These are phyloP conservation scores for Corapipo altera DNA, from an alignment of 2,113 vertebrate species.

Conservation along the genomic window DNA sequence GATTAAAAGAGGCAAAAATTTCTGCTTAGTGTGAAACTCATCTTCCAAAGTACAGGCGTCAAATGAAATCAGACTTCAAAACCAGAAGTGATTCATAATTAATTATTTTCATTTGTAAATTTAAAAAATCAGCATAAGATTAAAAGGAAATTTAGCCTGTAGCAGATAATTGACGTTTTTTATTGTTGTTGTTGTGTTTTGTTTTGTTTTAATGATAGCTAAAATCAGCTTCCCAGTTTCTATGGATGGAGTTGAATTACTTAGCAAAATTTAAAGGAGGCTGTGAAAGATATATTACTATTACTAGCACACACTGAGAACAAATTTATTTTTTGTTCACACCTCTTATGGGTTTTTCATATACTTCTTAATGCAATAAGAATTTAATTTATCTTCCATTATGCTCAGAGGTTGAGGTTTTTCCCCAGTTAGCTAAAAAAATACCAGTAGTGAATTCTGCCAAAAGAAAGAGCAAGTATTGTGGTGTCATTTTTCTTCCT, in stretches of 20 bases:
- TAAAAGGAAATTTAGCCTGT: not conserved
- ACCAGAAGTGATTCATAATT: not conserved
- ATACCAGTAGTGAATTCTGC: not conserved
- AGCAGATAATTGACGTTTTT: not conserved
- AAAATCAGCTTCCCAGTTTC: not conserved
- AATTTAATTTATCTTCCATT: not conserved
- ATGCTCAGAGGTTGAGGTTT: not conserved
- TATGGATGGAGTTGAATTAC: not conserved
- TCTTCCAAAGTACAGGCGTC: not conserved
- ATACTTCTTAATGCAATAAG: not conserved
- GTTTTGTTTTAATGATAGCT: not conserved
- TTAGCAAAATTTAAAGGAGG: not conserved
- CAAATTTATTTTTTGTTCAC: not conserved
- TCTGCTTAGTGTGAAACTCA: not conserved
- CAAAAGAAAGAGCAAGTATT: not conserved
- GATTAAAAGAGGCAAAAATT: not conserved
- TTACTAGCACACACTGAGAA: not conserved
- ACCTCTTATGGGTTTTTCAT: fast-evolving
- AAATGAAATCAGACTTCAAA: not conserved
- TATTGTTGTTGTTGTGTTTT: not conserved
- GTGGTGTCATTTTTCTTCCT: not conserved
- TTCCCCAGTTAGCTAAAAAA: not conserved
- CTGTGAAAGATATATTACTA: not conserved
- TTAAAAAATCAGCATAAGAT: not conserved
- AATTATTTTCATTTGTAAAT: not conserved